A percentile compares a stretch with the other conserved stretches of the same genome.
Conservation (phyloP, 2,113 vertebrate genomes). For the Odocoileus hemionus region DNA sequence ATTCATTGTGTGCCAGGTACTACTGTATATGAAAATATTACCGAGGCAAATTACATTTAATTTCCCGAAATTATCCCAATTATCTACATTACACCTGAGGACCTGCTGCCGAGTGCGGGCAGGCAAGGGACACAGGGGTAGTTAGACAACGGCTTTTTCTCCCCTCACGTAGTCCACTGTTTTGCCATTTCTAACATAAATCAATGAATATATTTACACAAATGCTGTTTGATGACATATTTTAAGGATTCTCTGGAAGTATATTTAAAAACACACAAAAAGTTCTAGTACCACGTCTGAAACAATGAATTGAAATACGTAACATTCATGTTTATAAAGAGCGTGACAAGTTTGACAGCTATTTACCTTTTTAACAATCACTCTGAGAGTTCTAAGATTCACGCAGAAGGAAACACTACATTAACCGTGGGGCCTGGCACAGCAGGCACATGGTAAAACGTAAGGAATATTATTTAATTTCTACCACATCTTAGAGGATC, state of each 20-base stretch:
- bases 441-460: background rate
- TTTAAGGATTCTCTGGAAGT: background rate
- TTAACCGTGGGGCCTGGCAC: background rate
- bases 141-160: too few relatives aligned
- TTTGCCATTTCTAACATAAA: slow-evolving; percentile 23
- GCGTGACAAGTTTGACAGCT: background rate
- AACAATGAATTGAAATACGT: background rate
- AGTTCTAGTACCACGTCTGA: background rate
- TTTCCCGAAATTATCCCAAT: background rate
- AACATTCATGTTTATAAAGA: background rate
- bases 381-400: background rate
- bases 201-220: background rate
- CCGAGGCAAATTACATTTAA: background rate
- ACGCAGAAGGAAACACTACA: background rate
- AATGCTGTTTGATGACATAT: background rate
- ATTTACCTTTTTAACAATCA: background rate
- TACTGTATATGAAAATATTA: background rate
- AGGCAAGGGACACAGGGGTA: background rate
- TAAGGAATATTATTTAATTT: background rate
- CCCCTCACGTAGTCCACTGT: background rate
- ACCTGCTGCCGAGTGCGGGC: background rate
- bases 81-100: background rate
- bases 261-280: background rate
- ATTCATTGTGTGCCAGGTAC: background rate
- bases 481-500: background rate